Percentiles rank a stretch among this genome's conserved stretches.
phyloP scores from a whole-genome alignment of 2,888 invertebrate genomes.

The Lacanobia wlatinum region DNA sequence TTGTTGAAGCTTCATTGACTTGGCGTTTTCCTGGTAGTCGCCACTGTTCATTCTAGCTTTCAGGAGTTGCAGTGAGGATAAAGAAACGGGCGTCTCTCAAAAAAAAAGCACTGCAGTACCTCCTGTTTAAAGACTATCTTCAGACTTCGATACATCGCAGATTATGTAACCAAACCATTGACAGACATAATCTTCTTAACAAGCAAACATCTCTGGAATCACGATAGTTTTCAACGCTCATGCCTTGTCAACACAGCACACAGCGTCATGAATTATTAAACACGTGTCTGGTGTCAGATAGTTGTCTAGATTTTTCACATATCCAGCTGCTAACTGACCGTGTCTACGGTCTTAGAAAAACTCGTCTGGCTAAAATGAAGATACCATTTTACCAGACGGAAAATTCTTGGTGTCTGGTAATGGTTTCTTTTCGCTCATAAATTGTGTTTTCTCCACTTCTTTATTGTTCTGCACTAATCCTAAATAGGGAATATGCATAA shows the following conservation, averaged over 20 bases:
- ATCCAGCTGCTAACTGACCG: slow-evolving; percentile 19
- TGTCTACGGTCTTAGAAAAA: slow-evolving; percentile 13
- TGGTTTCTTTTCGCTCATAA: neutral
- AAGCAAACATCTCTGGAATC: neutral
- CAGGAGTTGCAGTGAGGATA: too few species aligned
- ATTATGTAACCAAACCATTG: neutral
- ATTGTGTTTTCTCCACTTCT: too few species aligned
- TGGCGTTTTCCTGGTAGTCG: too few species aligned
- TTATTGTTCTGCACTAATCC: too few species aligned
- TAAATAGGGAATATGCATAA: too few species aligned
- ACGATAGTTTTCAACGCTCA: slow-evolving; percentile 4
- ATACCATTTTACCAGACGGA: neutral
- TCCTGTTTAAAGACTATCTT: too few species aligned
- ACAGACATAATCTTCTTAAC: slow-evolving; percentile 3
- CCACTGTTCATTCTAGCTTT: too few species aligned
- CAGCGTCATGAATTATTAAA: slow-evolving; percentile 44
- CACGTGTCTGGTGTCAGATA: slow-evolving; percentile 14
- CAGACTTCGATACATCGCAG: too few species aligned
- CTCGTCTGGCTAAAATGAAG: neutral
- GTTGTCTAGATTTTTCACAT: slow-evolving; percentile 44
- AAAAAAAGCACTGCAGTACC: too few species aligned
- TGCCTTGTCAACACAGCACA: slow-evolving; percentile 11
- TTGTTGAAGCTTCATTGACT: too few species aligned
- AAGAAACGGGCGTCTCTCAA: too few species aligned
- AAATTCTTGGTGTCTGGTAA: too few species aligned